These are phyloP conservation scores for Xiphophorus birchmanni DNA, from an alignment of 2,797 vertebrate species.

Conservation along the genomic window DNA sequence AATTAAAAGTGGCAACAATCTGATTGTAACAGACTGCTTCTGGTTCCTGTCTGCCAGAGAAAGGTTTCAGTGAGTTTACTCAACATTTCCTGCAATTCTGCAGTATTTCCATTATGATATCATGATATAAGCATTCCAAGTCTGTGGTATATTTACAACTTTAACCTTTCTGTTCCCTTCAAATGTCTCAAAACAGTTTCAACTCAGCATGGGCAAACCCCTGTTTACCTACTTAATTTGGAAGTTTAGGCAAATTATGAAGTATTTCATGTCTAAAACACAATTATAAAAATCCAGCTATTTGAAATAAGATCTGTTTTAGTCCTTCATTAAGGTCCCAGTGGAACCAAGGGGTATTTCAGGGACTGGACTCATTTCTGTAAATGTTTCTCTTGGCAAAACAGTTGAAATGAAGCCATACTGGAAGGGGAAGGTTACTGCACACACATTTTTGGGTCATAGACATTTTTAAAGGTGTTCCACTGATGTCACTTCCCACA, in stretches of 20 bases:
- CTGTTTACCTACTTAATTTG: not conserved
- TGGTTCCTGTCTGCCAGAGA: constrained; percentile 20
- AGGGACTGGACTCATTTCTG: not conserved
- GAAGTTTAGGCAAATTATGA: not conserved
- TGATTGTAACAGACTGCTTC: constrained; percentile 20
- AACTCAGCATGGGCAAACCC: not conserved
- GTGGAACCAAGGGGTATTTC: no score
- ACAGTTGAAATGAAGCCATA: not conserved
- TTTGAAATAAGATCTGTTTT: not conserved
- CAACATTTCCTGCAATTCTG: not conserved
- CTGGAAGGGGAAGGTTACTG: not conserved
- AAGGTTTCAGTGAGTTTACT: constrained; percentile 3
- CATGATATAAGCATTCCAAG: not conserved
- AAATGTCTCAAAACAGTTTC: not conserved
- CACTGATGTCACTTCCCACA: not conserved
- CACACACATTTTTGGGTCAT: not conserved
- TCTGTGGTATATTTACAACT: not conserved
- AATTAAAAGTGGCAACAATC: constrained; percentile 42
- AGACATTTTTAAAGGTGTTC: not conserved
- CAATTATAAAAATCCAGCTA: not conserved
- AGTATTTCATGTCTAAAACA: not conserved
- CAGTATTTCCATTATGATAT: not conserved
- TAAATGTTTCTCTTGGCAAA: not conserved
- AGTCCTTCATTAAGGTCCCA: constrained; percentile 18
- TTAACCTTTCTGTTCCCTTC: not conserved